Percentiles rank a stretch among this genome's conserved stretches.
These are phyloP conservation scores for Zalophus californianus DNA, from an alignment of 2,797 vertebrate species.

Conservation along the genomic window DNA sequence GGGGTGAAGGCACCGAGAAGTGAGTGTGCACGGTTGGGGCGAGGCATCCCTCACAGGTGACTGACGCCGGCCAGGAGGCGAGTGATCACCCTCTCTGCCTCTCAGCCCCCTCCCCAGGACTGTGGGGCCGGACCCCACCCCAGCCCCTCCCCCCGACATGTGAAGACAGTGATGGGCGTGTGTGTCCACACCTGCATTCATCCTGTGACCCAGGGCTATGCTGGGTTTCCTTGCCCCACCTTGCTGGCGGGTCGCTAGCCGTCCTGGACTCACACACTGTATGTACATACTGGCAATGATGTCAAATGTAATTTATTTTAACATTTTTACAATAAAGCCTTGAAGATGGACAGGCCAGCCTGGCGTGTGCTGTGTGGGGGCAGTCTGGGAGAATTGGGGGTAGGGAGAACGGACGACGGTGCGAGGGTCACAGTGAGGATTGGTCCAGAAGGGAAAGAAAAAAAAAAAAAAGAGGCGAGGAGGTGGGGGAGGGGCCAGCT, in stretches of 20 bases:
- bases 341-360: slow-evolving; percentile 56
- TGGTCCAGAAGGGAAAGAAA: neutral
- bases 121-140: neutral
- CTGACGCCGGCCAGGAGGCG: neutral
- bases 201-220: neutral
- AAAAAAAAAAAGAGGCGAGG: neutral
- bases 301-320: slow-evolving; percentile 92
- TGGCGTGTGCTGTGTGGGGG: neutral
- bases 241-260: slow-evolving; percentile 70
- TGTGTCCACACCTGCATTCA: neutral
- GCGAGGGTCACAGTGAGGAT: neutral
- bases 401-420: neutral
- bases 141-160: neutral
- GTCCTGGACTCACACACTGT: slow-evolving; percentile 87
- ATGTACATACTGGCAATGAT: slow-evolving; percentile 86
- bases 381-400: neutral
- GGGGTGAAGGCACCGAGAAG: neutral
- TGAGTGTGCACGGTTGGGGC: neutral
- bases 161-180: neutral
- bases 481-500: neutral
- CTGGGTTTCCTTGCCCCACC: slow-evolving; percentile 70
- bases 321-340: slow-evolving; percentile 90
- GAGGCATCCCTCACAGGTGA: neutral
- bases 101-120: neutral
- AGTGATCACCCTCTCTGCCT: neutral